phyloP scores from a whole-genome alignment of 2,888 invertebrate species.

The Aleiodes alternator region DNA sequence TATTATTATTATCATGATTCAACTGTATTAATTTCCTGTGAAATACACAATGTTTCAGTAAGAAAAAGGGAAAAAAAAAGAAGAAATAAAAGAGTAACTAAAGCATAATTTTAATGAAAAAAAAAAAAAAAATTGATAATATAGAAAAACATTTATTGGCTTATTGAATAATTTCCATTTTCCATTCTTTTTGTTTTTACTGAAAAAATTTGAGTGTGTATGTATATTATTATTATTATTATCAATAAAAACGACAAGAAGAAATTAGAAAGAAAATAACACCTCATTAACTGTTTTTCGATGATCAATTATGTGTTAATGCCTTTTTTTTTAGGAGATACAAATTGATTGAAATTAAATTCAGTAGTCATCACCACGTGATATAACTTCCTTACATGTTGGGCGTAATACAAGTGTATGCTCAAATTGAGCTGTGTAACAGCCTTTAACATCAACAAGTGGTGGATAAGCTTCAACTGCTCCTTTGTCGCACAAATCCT shows the following conservation, averaged over 20 bases:
- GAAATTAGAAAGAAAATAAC: no score
- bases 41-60: neutral
- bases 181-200: neutral
- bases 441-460: slow-evolving; percentile 96
- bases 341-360: no score
- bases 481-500: slow-evolving; percentile 98
- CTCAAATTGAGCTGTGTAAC: slow-evolving; percentile 99
- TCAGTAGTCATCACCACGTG: slow-evolving; percentile 97
- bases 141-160: no score
- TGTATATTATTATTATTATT: neutral
- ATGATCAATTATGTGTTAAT: no score
- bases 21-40: neutral
- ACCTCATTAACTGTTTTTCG: no score
- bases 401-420: slow-evolving; percentile 98
- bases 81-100: neutral
- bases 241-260: no score
- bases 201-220: neutral
- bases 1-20: no score
- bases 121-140: neutral
- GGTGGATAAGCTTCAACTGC: slow-evolving; percentile 99
- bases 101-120: neutral
- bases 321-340: no score
- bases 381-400: slow-evolving; percentile 98
- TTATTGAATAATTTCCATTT: no score
- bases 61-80: slow-evolving; percentile 25